Conservation (phyloP, 2,888 invertebrate genomes). For the Macrosiphum euphorbiae region DNA sequence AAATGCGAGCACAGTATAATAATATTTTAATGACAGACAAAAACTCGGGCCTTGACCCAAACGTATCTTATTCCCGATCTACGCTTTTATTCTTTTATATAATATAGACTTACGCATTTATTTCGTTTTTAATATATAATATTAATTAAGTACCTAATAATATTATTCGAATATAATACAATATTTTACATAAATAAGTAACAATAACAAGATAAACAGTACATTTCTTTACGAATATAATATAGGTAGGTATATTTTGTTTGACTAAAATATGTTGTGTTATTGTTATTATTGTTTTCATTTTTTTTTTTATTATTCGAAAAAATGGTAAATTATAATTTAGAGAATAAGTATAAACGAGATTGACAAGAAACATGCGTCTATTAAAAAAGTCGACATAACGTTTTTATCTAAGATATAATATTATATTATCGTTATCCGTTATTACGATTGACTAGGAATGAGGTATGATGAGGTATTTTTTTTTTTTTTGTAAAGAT, state of each 20-base stretch:
- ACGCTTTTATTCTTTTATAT: conserved; percentile 30
- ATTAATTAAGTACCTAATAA: conserved; percentile 49
- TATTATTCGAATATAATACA: conserved; percentile 62
- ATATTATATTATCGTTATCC: neutral
- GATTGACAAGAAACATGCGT: conserved; percentile 52
- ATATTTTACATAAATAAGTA: conserved; percentile 64
- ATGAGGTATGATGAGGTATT: conserved; percentile 25
- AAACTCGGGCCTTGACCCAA: conserved; percentile 35
- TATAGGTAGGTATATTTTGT: conserved; percentile 46
- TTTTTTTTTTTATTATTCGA: conserved; percentile 25
- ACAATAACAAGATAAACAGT: conserved; percentile 64
- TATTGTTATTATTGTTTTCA: conserved; percentile 39
- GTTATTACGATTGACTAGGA: neutral
- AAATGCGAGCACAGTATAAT: conserved; percentile 32
- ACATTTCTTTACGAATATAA: conserved; percentile 62
- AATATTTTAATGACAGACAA: conserved; percentile 32
- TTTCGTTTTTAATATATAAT: conserved; percentile 42
- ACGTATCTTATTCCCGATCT: conserved; percentile 38
- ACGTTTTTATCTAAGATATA: conserved; percentile 14
- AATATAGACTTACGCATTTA: conserved; percentile 24
- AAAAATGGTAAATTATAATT: conserved; percentile 34
- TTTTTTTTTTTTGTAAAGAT: conserved; percentile 22
- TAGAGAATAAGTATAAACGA: conserved; percentile 37
- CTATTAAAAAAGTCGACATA: conserved; percentile 20
- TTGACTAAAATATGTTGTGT: conserved; percentile 40